Base-by-base conservation (phyloP, 2,113 vertebrate genomes). In the Dipodomys ordii region DNA sequence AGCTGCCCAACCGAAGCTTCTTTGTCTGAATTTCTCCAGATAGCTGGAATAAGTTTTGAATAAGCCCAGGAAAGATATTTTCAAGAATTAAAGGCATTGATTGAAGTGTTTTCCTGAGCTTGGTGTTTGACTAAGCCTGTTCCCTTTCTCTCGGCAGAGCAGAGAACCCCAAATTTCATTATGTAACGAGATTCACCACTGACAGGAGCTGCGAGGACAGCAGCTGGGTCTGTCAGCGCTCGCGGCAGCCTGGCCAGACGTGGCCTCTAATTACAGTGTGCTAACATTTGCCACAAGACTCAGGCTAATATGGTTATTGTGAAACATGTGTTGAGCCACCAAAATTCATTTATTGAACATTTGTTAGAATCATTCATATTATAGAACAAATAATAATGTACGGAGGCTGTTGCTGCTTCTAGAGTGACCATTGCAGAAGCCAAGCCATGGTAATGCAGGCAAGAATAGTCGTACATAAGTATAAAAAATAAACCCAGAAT, bases 301-400 rank as follows among this genome's bases (percentile, higher is more conserved):
- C 46, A 80, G 62, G 65, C 57, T 94, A 90, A 88, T 83, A 92
- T 35, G 32, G 60, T 87, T 85, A 92, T 90, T 92, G 82, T 82
- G 82, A 95, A 73, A 74, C 73, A 87, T 67, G 30, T 65, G 27
- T 82, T 90, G 86, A 93, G 46, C 20, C 53, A 79, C 13, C 16
- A 67, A 72, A 4, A 62, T 80, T 88, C 57, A 85, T 57, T 88
- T 80, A 69, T 68, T 87, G 13, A 91, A 87, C 87, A 94, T 87
- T 71, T 95, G 27, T 88, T 78, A 94, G 30, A 89, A 87, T 12
- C 86, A 65, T 86, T 91, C 80, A 67, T 82, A 82, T 83, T 83
- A 77, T 28, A 87, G 6, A 9, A 53, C 79, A 81, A 91, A 39
- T 35, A 53, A 3, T 39, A 30, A 77, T 72, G 91, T 89, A 57